phyloP scores from a whole-genome alignment of 2,113 vertebrate genomes.

The Callocephalon fimbriatum region DNA sequence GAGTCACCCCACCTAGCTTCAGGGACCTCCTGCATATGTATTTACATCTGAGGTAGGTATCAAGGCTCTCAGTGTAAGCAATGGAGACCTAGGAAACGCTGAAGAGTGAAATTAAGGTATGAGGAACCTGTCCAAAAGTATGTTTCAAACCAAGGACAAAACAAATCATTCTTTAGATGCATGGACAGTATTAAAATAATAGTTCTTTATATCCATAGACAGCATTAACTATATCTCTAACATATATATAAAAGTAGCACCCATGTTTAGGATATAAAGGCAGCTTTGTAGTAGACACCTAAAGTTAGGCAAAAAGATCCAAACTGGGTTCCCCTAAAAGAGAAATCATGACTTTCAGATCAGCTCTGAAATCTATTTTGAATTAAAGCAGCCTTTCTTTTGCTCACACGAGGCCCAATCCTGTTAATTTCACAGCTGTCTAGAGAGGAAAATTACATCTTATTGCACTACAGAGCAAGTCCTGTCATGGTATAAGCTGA shows the following conservation, averaged over 20 bases:
- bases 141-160: background rate
- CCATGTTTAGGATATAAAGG: background rate
- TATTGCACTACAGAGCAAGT: background rate
- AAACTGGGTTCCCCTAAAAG: background rate
- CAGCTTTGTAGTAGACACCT: background rate
- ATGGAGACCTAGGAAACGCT: background rate
- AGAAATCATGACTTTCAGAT: background rate
- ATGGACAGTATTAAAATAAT: background rate
- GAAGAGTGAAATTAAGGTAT: background rate
- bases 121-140: background rate
- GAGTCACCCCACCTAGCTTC: slow-evolving; percentile 44
- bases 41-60: background rate
- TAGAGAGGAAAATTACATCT: background rate
- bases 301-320: background rate
- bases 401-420: background rate
- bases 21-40: slow-evolving; percentile 1
- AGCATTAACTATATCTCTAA: background rate
- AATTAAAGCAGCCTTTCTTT: background rate
- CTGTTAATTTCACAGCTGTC: background rate
- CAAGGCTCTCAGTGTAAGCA: background rate
- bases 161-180: background rate
- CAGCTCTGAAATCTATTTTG: background rate
- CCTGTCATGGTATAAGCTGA: background rate
- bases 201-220: background rate
- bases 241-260: background rate